Evolutionary conservation across 1,140 invertebrate species (phyloP), one percentile per base, ranked within the genome.

Genomic region (Melitaea cinxia): DNA sequence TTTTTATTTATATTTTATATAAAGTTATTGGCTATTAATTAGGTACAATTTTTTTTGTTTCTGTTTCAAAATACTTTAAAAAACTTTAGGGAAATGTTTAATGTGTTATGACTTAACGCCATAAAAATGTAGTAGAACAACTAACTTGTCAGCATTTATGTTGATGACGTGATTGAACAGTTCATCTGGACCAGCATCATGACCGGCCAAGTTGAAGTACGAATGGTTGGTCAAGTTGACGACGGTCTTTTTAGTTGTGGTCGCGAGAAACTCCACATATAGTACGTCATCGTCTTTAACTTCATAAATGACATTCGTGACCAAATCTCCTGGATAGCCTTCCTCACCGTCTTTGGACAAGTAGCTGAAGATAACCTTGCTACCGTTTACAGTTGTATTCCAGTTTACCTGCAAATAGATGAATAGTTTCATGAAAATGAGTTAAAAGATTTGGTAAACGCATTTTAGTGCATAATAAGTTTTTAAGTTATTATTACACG

Each of bases 121-220:
- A 5, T 39, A 39, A 39, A 39, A 39, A 23, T 21, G 10, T 3
- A 1, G 12, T 23, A 24, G 10, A 23, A 47, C 1, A 23, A 47
- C 77, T 70, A 58, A 90, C 88, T 74, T 89, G 90, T 97, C 94
- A 23, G 96, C 95, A 75, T 95, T 95, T 0, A 98, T 93, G 0
- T 79, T 88, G 2, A 98, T 89, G 15, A 91, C 75, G 82, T 99
- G 97, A 45, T 96, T 94, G 68, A 95, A 94, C 0, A 97, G 70
- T 69, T 94, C 94, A 1, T 73, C 69, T 1, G 85, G 68, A 0
- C 92, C 93, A 19, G 81, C 54, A 1, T 89, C 93, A 85, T 98
- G 96, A 3, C 97, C 97, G 60, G 94, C 96, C 28, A 99, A 89
- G 91, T 99, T 99, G 82, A 99, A 99, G 84, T 98, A 99, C 4